Evolutionary conservation across 2,113 vertebrate genomes (phyloP).

Genomic region (Forbesichthys papilliferus): DNA sequence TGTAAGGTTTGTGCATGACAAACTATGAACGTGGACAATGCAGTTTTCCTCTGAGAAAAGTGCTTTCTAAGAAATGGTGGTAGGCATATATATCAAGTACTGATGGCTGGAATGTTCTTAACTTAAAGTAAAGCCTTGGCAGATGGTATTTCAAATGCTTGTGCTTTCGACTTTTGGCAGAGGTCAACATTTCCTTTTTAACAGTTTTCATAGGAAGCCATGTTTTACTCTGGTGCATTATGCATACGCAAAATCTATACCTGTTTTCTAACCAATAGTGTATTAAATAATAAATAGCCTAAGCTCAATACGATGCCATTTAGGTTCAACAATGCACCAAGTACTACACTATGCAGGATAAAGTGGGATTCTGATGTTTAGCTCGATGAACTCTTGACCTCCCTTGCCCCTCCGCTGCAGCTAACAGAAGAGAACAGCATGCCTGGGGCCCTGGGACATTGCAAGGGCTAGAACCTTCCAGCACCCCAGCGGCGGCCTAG

Average conservation of each 20-base stretch:
- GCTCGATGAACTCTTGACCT: slow-evolving; percentile 45
- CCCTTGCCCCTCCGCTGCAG: slow-evolving; percentile 42
- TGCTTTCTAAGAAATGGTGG: neutral
- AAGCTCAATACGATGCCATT: neutral
- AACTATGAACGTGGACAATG: too few relatives aligned
- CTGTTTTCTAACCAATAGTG: too few relatives aligned
- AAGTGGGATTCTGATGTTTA: slow-evolving; percentile 33
- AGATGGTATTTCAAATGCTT: too few relatives aligned
- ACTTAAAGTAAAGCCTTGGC: too few relatives aligned
- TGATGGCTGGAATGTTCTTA: too few relatives aligned
- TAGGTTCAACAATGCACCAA: neutral
- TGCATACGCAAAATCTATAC: too few relatives aligned
- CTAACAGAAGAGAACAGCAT: slow-evolving; percentile 68
- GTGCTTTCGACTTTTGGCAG: neutral
- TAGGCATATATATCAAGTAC: too few relatives aligned
- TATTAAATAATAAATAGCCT: neutral
- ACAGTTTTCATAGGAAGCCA: neutral
- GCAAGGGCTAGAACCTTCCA: slow-evolving; percentile 48
- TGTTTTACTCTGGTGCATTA: neutral
- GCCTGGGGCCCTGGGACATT: slow-evolving; percentile 65
- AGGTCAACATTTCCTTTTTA: neutral
- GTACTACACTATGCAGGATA: neutral
- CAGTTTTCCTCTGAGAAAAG: neutral
- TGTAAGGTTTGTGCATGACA: too few relatives aligned
- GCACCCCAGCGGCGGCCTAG: slow-evolving; percentile 44